Percentiles rank a stretch among this genome's conserved stretches.
Evolutionary conservation across 2,113 vertebrate species (phyloP).

Genomic region (Eretmochelys imbricata): DNA sequence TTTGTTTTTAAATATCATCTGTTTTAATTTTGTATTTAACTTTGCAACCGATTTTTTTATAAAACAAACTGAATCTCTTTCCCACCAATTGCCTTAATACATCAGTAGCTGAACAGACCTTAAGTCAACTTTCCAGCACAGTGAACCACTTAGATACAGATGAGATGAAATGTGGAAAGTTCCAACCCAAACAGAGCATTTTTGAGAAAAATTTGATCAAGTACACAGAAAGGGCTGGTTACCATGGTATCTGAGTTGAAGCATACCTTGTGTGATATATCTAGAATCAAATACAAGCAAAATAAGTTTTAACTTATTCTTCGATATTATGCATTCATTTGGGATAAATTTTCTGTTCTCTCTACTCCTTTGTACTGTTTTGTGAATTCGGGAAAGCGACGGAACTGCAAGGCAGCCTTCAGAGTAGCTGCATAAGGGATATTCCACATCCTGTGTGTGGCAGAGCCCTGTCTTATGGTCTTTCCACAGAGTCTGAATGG

Average conservation of each 20-base stretch:
- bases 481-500: neutral
- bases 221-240: neutral
- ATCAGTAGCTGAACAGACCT: neutral
- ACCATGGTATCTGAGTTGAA: neutral
- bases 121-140: neutral
- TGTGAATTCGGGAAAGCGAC: neutral
- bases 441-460: neutral
- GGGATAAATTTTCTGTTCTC: neutral
- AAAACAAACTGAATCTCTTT: neutral
- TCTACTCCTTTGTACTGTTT: neutral
- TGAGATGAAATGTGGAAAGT: neutral
- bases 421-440: neutral
- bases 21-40: neutral
- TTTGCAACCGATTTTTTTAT: neutral
- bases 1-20: neutral
- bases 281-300: neutral
- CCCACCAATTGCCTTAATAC: neutral
- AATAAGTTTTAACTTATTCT: neutral
- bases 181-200: neutral
- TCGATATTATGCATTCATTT: neutral
- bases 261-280: neutral
- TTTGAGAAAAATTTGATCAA: neutral
- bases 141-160: neutral
- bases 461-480: neutral
- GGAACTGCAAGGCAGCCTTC: neutral